These are phyloP conservation scores for Aldrovandia affinis DNA, from an alignment of 2,797 vertebrate species.

Conservation along the genomic window DNA sequence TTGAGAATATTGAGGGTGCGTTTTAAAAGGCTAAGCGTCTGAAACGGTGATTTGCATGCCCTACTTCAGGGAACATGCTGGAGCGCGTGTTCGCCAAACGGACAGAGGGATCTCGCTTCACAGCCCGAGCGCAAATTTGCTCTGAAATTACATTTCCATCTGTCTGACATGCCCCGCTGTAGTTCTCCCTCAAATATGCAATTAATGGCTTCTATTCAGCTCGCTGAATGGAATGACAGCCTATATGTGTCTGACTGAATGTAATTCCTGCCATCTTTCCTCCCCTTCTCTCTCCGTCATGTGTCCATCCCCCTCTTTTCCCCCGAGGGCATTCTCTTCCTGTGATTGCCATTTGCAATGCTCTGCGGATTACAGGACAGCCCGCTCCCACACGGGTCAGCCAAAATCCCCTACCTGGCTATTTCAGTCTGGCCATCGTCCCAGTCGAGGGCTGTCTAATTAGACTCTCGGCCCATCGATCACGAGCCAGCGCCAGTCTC, in stretches of 20 bases:
- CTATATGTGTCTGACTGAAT: no score
- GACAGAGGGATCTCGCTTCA: no score
- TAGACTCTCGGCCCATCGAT: neutral
- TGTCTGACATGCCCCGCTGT: neutral
- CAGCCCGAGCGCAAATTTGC: no score
- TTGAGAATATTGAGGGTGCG: no score
- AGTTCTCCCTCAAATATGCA: no score
- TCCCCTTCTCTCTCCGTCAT: neutral
- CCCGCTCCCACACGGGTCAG: neutral
- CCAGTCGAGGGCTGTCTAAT: neutral
- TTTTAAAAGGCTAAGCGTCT: no score
- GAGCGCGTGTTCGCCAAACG: no score
- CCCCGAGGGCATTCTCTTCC: neutral
- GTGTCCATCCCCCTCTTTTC: neutral
- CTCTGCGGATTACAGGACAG: neutral
- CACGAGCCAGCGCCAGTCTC: neutral
- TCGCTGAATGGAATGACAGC: no score
- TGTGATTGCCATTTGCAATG: neutral
- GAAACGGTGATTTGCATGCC: no score
- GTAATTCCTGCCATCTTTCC: neutral
- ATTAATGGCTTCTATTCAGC: no score
- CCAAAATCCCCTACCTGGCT: neutral
- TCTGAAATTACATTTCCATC: no score
- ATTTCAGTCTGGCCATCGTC: neutral
- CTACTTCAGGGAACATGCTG: no score